Conservation (phyloP, 2,797 vertebrate genomes). For the Anomalospiza imberbis region DNA sequence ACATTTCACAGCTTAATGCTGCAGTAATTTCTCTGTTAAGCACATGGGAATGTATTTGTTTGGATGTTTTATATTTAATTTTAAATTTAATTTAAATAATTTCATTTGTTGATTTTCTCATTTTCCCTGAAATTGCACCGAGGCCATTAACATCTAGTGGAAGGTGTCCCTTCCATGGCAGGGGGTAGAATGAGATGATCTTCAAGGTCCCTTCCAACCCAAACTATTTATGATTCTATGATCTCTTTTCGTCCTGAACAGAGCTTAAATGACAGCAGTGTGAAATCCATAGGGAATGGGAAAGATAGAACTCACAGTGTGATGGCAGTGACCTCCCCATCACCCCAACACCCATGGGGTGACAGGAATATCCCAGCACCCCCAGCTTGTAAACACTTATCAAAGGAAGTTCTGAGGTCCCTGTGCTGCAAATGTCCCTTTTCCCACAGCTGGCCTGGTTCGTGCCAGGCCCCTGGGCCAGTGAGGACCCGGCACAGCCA, state of each 20-base stretch:
- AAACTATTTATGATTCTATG: not conserved
- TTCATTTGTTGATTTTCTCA: not conserved
- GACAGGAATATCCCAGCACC: no score
- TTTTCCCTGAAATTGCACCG: not conserved
- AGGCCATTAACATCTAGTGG: not conserved
- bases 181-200: not conserved
- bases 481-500: fast-evolving
- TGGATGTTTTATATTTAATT: not conserved
- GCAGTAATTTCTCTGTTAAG: not conserved
- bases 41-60: not conserved
- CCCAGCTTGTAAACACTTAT: no score
- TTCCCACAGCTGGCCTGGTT: no score
- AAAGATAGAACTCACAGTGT: not conserved
- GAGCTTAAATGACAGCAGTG: not conserved
- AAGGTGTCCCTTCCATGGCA: not conserved
- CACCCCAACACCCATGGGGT: fast-evolving
- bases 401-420: not conserved
- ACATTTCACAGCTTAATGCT: not conserved
- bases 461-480: fast-evolving
- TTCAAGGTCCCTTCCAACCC: not conserved
- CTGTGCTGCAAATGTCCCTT: not conserved
- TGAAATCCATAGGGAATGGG: not conserved
- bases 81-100: not conserved
- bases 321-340: not conserved
- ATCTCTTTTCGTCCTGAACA: not conserved